Conservation (phyloP, 2,113 vertebrate species). For the Paraplagusia blochii region DNA sequence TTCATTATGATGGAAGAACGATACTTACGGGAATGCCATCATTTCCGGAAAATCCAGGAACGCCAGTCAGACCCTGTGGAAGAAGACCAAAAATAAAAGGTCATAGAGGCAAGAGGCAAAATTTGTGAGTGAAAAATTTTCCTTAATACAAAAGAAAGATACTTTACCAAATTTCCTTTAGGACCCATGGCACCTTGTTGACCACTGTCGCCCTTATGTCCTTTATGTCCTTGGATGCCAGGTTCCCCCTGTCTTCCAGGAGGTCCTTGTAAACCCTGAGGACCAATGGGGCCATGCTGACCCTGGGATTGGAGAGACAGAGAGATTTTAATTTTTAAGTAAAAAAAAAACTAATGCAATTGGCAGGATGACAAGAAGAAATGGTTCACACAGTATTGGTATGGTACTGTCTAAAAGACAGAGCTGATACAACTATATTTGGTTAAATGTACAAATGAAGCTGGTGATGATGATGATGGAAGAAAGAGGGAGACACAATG, state of each 20-base stretch:
- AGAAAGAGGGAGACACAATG: no score
- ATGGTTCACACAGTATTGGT: no score
- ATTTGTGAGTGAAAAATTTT: neutral
- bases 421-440: no score
- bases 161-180: conserved; percentile 85
- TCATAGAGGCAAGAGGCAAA: no score
- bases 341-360: no score
- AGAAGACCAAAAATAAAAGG: neutral
- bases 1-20: no score
- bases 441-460: no score
- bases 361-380: no score
- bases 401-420: no score
- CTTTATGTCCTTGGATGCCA: conserved; percentile 87
- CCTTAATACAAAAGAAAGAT: neutral
- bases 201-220: conserved; percentile 87
- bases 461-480: no score
- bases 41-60: conserved; percentile 88
- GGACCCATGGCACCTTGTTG: conserved; percentile 78
- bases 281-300: conserved; percentile 82
- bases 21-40: conserved; percentile 95
- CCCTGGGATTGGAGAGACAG: conserved; percentile 74
- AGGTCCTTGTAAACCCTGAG: conserved; percentile 82
- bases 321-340: neutral
- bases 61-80: conserved; percentile 84
- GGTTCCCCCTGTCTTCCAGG: conserved; percentile 80